A percentile compares a stretch with the other conserved stretches of the same genome.
Evolutionary conservation across 2,888 invertebrate species (phyloP).

Genomic region (Andrena hattorfiana): DNA sequence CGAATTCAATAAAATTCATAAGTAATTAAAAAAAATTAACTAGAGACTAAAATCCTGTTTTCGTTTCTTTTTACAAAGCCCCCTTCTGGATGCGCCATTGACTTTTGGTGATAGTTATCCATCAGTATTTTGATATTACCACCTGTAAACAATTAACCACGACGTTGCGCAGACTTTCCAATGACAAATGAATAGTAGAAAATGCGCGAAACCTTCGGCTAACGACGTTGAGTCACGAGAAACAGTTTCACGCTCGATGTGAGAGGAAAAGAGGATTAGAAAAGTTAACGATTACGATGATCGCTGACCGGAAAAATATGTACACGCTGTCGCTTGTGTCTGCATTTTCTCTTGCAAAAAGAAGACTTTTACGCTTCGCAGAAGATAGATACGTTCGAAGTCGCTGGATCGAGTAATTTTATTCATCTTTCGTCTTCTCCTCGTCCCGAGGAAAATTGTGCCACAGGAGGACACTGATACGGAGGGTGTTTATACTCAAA

Average conservation of each 20-base stretch:
- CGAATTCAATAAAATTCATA: no score
- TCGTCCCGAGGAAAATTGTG: background rate
- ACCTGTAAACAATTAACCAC: slow-evolving; percentile 7
- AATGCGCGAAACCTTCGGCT: slow-evolving; percentile 12
- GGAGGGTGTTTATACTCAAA: background rate
- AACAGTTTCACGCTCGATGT: slow-evolving; percentile 21
- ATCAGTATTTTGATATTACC: background rate
- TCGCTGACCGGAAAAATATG: slow-evolving; percentile 67
- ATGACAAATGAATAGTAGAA: slow-evolving; percentile 3
- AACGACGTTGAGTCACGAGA: slow-evolving; percentile 34
- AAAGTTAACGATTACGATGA: slow-evolving; percentile 65
- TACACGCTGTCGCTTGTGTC: slow-evolving; percentile 10
- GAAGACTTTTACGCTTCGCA: background rate
- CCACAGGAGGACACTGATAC: background rate
- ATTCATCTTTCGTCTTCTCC: background rate
- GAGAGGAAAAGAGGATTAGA: slow-evolving; percentile 61
- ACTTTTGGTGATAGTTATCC: no score
- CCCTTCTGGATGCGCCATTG: no score
- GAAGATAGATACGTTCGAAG: background rate
- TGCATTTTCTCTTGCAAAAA: slow-evolving; percentile 12
- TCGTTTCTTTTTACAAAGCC: no score
- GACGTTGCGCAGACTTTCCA: slow-evolving; percentile 10
- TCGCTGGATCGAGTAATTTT: background rate
- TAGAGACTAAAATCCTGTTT: no score
- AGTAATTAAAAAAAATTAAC: no score